These are phyloP conservation scores for Chelonia mydas DNA, from an alignment of 2,797 vertebrate genomes.

Conservation along the genomic window DNA sequence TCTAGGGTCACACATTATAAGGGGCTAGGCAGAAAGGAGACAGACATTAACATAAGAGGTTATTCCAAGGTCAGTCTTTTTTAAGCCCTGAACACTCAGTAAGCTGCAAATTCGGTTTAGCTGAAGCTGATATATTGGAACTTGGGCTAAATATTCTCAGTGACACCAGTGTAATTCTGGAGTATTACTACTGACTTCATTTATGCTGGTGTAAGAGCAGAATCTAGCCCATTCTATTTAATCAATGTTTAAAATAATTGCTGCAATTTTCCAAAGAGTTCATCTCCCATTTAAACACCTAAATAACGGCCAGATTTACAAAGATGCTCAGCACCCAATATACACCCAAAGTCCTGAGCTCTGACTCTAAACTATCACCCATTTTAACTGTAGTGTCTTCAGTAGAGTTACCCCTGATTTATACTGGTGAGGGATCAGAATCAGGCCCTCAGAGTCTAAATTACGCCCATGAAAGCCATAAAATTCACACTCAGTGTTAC, in stretches of 20 bases:
- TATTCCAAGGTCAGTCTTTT: conserved; percentile 48
- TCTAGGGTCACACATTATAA: conserved; percentile 20
- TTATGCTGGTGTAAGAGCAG: conserved; percentile 66
- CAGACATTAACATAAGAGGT: conserved; percentile 69
- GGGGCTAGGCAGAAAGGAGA: conserved; percentile 49
- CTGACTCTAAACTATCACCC: neutral
- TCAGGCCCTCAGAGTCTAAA: neutral
- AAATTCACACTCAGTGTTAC: neutral
- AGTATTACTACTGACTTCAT: conserved; percentile 69
- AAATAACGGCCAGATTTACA: neutral
- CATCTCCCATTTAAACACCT: conserved; percentile 5
- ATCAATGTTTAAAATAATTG: conserved; percentile 62
- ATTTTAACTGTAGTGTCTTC: neutral
- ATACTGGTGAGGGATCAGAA: neutral
- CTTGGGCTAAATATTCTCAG: conserved; percentile 41
- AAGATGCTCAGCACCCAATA: neutral
- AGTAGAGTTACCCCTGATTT: neutral
- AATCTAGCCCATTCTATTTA: conserved; percentile 47
- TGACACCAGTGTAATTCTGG: conserved; percentile 72
- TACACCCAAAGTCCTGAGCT: neutral
- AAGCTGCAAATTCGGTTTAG: conserved; percentile 54
- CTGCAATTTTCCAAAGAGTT: conserved; percentile 37
- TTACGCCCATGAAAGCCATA: neutral
- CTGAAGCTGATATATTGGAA: conserved; percentile 63
- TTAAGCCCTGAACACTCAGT: conserved; percentile 73